These are phyloP conservation scores for Drosophila sechellia DNA, from an alignment of 1,140 invertebrate species.

Conservation along the genomic window DNA sequence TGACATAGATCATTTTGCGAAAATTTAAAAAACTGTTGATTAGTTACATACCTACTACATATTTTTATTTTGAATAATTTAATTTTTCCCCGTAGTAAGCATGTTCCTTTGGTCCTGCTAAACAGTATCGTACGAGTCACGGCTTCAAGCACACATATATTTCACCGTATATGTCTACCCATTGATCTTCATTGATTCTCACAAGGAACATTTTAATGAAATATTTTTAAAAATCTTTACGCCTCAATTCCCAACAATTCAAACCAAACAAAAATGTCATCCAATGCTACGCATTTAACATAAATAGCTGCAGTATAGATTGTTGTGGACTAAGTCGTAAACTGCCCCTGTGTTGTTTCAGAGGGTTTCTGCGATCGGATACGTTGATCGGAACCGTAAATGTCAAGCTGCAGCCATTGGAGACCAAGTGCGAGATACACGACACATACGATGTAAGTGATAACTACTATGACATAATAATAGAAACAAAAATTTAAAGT, in stretches of 20 bases:
- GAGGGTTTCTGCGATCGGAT: conserved; percentile 95
- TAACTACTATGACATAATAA: conserved; percentile 54
- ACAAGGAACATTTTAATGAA: conserved; percentile 61
- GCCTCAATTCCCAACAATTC: conserved; percentile 65
- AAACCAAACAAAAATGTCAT: conserved; percentile 40
- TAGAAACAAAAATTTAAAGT: conserved; percentile 15
- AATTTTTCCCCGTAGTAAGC: conserved; percentile 21
- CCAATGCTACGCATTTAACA: conserved; percentile 48
- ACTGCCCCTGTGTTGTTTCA: conserved; percentile 88
- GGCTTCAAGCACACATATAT: conserved; percentile 30
- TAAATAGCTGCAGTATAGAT: conserved; percentile 81
- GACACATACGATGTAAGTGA: conserved; percentile 96
- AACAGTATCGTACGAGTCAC: conserved; percentile 13
- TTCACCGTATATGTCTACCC: conserved; percentile 19
- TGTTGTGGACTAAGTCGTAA: conserved; percentile 84
- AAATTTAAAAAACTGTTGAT: neutral
- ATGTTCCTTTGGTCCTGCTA: conserved; percentile 18
- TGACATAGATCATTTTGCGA: neutral
- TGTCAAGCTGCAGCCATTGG: conserved; percentile 93
- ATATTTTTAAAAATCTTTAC: conserved; percentile 64
- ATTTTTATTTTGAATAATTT: neutral
- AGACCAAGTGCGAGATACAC: conserved; percentile 94
- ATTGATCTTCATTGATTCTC: conserved; percentile 19
- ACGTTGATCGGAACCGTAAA: conserved; percentile 92
- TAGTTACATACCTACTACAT: too few relatives aligned